Evolutionary conservation across 2,888 invertebrate genomes (phyloP).

Genomic region (Drosophila atripex): DNA sequence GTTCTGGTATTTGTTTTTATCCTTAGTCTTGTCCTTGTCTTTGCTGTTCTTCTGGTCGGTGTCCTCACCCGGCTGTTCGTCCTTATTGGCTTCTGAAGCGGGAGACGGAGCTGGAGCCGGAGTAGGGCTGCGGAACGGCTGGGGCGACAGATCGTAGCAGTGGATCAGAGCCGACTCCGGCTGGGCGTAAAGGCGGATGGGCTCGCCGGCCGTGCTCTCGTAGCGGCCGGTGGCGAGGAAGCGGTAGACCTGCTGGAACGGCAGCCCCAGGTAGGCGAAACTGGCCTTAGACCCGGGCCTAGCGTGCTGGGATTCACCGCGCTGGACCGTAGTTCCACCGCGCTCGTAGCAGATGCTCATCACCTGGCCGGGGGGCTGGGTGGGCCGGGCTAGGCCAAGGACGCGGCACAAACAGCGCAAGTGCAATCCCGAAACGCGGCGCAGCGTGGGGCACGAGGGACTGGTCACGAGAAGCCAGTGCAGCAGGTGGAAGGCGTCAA

Average conservation of each 20-base stretch:
- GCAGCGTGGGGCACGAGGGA: constrained; percentile 32
- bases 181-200: constrained; percentile 21
- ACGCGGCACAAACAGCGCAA: constrained; percentile 23
- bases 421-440: constrained; percentile 4
- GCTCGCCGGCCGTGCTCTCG: neutral
- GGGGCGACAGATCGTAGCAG: constrained; percentile 7
- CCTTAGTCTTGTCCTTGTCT: neutral
- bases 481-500: constrained; percentile 23
- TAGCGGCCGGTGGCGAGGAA: constrained; percentile 33
- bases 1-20: neutral
- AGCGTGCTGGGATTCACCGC: neutral
- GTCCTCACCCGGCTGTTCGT: neutral
- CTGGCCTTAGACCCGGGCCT: neutral
- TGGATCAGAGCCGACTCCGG: constrained; percentile 29
- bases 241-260: constrained; percentile 34
- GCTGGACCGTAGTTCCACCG: neutral
- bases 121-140: neutral
- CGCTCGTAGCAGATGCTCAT: constrained; percentile 28
- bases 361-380: constrained; percentile 17
- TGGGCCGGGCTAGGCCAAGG: constrained; percentile 8
- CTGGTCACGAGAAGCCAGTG: constrained; percentile 45
- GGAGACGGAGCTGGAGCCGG: neutral
- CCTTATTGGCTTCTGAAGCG: neutral
- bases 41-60: neutral
- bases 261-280: constrained; percentile 38